Conservation (phyloP, 2,888 invertebrate genomes). For the Pyrocoelia pectoralis region DNA sequence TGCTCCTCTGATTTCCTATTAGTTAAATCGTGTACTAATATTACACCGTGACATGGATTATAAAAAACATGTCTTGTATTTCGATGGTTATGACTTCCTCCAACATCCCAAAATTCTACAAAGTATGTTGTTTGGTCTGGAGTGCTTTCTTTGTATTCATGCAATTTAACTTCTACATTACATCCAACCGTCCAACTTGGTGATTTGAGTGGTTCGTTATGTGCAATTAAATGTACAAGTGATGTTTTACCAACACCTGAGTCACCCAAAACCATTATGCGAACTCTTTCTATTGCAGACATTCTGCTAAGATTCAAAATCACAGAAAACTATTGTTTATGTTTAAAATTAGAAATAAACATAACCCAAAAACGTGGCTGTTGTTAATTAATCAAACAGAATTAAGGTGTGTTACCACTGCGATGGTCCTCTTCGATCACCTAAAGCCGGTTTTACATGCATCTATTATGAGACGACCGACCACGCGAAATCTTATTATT, state of each 20-base stretch:
- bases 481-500: no score
- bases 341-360: no score
- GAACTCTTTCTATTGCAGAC: conserved; percentile 89
- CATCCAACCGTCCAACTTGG: conserved; percentile 98
- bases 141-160: conserved; percentile 94
- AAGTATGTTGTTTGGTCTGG: conserved; percentile 90
- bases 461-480: no score
- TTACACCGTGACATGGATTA: conserved; percentile 91
- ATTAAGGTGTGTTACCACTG: no score
- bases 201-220: conserved; percentile 83
- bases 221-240: conserved; percentile 88
- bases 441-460: no score
- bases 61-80: conserved; percentile 96
- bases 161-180: conserved; percentile 93
- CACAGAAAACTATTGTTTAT: no score
- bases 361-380: no score
- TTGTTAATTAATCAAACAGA: no score
- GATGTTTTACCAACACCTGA: conserved; percentile 97
- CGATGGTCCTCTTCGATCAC: no score
- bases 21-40: conserved; percentile 95
- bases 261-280: conserved; percentile 91
- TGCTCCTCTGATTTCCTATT: conserved; percentile 96
- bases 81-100: conserved; percentile 92
- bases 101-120: conserved; percentile 97
- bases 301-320: conserved; percentile 58